Conservation (phyloP, 2,113 vertebrate species). For the Coryphaenoides rupestris region DNA sequence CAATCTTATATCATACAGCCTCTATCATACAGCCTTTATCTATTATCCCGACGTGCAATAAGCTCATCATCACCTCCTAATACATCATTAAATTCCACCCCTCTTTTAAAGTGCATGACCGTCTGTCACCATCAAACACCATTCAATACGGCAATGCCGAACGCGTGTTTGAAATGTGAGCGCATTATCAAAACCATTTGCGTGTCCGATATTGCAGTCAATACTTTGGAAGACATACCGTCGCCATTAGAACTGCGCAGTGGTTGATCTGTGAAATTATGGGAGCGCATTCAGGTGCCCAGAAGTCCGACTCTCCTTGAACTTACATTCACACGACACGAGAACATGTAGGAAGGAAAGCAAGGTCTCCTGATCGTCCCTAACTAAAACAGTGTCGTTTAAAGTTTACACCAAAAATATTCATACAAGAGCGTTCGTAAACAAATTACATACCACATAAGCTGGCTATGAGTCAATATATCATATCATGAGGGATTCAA, state of each 20-base stretch:
- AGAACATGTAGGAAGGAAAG: slow-evolving; percentile 38
- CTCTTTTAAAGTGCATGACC: slow-evolving; percentile 13
- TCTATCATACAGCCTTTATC: neutral
- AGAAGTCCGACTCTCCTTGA: slow-evolving; percentile 30
- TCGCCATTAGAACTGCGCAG: slow-evolving; percentile 22
- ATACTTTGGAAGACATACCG: slow-evolving; percentile 59
- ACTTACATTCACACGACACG: slow-evolving; percentile 32
- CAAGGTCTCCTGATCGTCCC: slow-evolving; percentile 31
- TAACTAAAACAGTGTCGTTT: slow-evolving; percentile 35
- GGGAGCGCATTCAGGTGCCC: slow-evolving; percentile 50
- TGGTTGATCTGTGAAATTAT: slow-evolving; percentile 31
- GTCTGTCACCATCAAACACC: slow-evolving; percentile 23
- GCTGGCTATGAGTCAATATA: slow-evolving; percentile 53
- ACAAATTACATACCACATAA: slow-evolving; percentile 52
- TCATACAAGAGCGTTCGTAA: slow-evolving; percentile 32
- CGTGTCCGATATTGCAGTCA: slow-evolving; percentile 62
- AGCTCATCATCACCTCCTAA: neutral
- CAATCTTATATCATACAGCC: neutral
- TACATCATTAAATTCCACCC: slow-evolving; percentile 23
- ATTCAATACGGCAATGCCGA: slow-evolving; percentile 50
- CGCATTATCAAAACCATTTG: slow-evolving; percentile 35
- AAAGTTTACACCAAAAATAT: slow-evolving; percentile 41
- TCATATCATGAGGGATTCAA: slow-evolving; percentile 44
- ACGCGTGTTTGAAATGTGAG: slow-evolving; percentile 31
- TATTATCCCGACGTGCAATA: neutral